These are phyloP conservation scores for Eidolon dupreanum DNA, from an alignment of 2,797 vertebrate species.

Conservation along the genomic window DNA sequence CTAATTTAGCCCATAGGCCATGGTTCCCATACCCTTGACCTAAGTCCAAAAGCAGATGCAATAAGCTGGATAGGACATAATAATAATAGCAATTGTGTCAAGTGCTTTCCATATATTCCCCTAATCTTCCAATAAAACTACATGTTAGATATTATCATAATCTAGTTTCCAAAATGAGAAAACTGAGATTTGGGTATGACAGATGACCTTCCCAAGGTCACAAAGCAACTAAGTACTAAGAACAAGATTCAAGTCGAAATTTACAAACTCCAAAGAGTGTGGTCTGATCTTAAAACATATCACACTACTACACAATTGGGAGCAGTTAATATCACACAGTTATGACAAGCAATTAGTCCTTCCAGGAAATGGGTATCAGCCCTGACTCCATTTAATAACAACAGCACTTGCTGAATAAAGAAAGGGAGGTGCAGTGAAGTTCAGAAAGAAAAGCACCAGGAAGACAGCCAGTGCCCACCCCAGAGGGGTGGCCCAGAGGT, in stretches of 20 bases:
- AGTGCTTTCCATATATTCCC: not conserved
- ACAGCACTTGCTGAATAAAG: not conserved
- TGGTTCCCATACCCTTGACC: not conserved
- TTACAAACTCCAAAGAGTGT: not conserved
- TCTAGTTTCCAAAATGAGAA: slow-evolving; percentile 33
- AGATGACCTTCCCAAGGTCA: not conserved
- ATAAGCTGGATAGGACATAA: not conserved
- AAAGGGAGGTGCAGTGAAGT: not conserved
- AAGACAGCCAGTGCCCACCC: not conserved
- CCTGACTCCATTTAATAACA: not conserved
- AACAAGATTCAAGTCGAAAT: slow-evolving; percentile 8
- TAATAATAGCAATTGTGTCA: not conserved
- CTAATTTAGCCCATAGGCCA: not conserved
- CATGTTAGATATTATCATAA: not conserved
- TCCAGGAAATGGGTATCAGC: not conserved
- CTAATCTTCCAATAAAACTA: not conserved
- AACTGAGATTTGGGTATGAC: not conserved
- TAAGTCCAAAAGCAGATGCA: not conserved
- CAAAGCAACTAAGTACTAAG: slow-evolving; percentile 38
- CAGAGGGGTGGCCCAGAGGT: not conserved
- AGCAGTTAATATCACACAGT: not conserved
- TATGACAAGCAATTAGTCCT: slow-evolving; percentile 22
- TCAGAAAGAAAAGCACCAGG: not conserved
- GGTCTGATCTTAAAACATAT: not conserved
- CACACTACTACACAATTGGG: not conserved